Conservation (phyloP, 2,797 vertebrate genomes). For the Anguilla obscura region DNA sequence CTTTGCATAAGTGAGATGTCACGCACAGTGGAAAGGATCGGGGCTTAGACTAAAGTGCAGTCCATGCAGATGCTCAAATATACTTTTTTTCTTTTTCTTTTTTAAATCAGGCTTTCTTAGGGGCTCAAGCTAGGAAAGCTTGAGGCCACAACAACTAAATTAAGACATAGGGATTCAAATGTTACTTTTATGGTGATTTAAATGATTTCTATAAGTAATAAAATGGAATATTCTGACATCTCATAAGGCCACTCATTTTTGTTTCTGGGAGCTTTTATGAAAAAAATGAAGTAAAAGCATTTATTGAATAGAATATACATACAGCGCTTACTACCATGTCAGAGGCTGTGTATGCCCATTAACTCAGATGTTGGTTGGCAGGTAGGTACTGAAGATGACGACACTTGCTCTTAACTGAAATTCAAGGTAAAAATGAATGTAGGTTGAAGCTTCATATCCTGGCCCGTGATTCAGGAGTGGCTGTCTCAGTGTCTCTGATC, state of each 20-base stretch:
- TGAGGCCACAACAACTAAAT: neutral
- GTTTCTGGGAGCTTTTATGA: neutral
- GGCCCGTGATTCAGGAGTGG: conserved; percentile 69
- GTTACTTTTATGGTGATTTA: neutral
- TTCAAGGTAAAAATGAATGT: neutral
- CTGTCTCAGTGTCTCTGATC: conserved; percentile 77
- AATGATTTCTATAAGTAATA: neutral
- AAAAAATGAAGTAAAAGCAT: neutral
- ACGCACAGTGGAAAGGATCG: neutral
- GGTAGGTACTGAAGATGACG: too few species aligned
- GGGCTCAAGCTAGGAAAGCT: neutral
- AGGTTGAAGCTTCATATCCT: conserved; percentile 45
- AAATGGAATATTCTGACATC: neutral
- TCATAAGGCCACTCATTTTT: neutral
- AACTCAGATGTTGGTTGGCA: neutral
- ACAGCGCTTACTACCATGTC: neutral
- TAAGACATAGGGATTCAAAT: neutral
- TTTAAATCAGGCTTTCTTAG: neutral
- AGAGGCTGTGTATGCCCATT: neutral
- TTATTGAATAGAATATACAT: neutral
- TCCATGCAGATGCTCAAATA: neutral
- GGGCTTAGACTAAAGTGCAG: neutral
- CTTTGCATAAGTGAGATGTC: conserved; percentile 17
- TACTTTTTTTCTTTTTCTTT: neutral
- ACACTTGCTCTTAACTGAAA: neutral